These are phyloP conservation scores for Andinoacara biseriatus DNA, from an alignment of 2,113 vertebrate genomes.

Conservation along the genomic window DNA sequence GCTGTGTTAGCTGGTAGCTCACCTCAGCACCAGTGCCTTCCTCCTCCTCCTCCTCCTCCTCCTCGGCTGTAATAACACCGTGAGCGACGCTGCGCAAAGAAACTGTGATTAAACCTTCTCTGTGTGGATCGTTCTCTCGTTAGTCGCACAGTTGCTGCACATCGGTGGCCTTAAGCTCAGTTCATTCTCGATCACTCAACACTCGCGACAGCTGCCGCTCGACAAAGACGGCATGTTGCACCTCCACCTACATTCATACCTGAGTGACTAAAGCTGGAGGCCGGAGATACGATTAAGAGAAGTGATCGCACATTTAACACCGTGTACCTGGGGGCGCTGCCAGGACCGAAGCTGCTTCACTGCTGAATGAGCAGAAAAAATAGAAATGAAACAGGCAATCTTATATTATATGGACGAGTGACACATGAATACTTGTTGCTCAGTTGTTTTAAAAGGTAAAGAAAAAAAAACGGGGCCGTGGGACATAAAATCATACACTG, in stretches of 20 bases:
- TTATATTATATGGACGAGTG: not conserved
- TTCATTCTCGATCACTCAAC: conserved; percentile 10
- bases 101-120: not conserved
- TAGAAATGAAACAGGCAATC: not conserved
- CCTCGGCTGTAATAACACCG: not conserved
- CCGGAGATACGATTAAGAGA: conserved; percentile 18
- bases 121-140: not conserved
- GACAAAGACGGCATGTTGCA: not conserved
- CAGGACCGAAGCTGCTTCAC: conserved; percentile 11
- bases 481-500: too few species aligned
- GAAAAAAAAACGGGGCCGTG: not conserved
- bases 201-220: conserved; percentile 17
- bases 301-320: conserved; percentile 25
- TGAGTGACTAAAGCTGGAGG: conserved; percentile 33
- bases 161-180: conserved; percentile 3
- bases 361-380: not conserved
- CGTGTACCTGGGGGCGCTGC: not conserved
- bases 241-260: not conserved
- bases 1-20: not conserved
- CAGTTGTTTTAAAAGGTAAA: not conserved
- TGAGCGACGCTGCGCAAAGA: not conserved
- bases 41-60: not conserved
- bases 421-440: not conserved
- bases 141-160: not conserved
- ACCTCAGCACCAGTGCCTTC: accelerated